phyloP scores from a whole-genome alignment of 2,113 vertebrate genomes.

The Isichthys henryi region DNA sequence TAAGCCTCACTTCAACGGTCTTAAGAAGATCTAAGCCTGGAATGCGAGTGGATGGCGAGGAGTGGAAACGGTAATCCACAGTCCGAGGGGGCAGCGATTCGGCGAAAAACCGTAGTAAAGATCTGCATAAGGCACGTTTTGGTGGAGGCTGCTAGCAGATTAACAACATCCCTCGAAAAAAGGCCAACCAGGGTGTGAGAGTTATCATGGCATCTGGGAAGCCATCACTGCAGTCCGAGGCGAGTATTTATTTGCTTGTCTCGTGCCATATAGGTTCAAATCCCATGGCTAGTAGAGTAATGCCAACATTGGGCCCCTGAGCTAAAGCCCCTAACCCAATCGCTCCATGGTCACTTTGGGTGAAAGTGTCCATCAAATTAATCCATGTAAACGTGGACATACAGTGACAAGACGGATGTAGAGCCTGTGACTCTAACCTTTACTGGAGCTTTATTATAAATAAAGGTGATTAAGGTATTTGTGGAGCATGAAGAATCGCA shows the following conservation, averaged over 20 bases:
- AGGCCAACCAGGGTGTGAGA: background rate
- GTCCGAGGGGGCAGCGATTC: background rate
- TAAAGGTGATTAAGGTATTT: background rate
- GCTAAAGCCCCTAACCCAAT: background rate
- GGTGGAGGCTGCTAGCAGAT: background rate
- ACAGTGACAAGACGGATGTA: background rate
- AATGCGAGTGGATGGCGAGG: background rate
- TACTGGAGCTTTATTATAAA: background rate
- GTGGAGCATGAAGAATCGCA: background rate
- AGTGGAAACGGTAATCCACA: background rate
- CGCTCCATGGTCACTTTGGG: background rate
- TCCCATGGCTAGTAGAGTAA: background rate
- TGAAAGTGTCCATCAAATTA: background rate
- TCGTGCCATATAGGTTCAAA: background rate
- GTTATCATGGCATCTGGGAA: background rate
- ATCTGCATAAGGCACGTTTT: background rate
- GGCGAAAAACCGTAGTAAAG: background rate
- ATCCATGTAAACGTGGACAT: background rate
- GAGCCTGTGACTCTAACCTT: background rate
- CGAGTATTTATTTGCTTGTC: background rate
- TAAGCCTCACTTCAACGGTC: slow-evolving; percentile 30
- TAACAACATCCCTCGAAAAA: no score
- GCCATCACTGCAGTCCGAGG: background rate
- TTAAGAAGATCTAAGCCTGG: slow-evolving; percentile 29
- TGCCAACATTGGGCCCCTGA: background rate